Evolutionary conservation across 2,797 vertebrate genomes (phyloP).

Genomic region (Hemitrygon akajei): DNA sequence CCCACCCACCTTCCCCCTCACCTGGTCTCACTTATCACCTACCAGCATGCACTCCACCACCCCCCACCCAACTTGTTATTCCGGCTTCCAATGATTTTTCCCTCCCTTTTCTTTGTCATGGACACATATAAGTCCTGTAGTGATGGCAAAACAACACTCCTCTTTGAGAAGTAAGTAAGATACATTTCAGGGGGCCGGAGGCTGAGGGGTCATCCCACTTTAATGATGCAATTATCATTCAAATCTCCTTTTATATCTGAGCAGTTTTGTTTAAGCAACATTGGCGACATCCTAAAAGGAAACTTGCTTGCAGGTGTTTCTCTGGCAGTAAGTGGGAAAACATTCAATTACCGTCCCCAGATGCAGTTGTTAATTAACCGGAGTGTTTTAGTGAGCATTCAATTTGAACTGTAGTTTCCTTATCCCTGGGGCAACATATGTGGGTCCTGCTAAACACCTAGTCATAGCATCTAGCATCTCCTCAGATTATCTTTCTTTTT

Average conservation of each 20-base stretch:
- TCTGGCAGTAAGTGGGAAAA: background rate
- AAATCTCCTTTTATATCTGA: background rate
- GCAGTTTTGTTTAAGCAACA: background rate
- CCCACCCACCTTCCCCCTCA: no score
- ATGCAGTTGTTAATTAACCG: constrained; percentile 15
- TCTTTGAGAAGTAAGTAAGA: no score
- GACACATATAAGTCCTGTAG: no score
- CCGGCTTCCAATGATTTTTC: no score
- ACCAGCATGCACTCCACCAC: no score
- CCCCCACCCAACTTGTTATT: no score
- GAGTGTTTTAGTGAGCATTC: background rate
- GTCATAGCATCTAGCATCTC: background rate
- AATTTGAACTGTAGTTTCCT: background rate
- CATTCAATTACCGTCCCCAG: background rate
- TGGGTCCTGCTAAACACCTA: background rate
- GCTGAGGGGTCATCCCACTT: background rate
- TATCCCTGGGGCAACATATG: background rate
- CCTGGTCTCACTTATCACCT: no score
- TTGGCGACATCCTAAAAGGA: background rate
- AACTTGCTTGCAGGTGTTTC: background rate
- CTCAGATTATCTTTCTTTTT: background rate
- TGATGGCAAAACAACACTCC: no score
- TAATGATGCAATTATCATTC: background rate
- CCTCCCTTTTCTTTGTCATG: no score
- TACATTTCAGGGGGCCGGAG: no score